A percentile compares a stretch with the other conserved stretches of the same genome.
These are phyloP conservation scores for Pachyramphus minor DNA, from an alignment of 2,113 vertebrate genomes.

Conservation along the genomic window DNA sequence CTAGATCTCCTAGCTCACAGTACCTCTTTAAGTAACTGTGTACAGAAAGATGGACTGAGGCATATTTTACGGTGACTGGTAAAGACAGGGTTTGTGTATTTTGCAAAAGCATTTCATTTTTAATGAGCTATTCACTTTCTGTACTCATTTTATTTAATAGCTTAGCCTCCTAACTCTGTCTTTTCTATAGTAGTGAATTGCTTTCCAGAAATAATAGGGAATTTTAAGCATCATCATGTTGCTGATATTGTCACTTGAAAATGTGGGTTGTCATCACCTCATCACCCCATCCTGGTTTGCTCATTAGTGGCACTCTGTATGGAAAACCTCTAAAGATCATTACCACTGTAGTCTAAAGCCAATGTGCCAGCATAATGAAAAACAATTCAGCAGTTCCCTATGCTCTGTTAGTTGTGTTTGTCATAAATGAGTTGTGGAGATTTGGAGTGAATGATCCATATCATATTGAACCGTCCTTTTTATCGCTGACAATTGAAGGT, in stretches of 20 bases:
- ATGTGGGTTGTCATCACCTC: slow-evolving; percentile 44
- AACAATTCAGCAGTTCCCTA: slow-evolving; percentile 81
- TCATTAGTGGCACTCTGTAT: slow-evolving; percentile 77
- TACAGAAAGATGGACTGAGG: not conserved
- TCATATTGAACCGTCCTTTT: slow-evolving; percentile 82
- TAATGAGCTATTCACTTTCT: slow-evolving; percentile 48
- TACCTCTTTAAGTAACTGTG: not conserved
- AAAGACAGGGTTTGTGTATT: slow-evolving; percentile 8
- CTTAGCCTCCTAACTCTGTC: not conserved
- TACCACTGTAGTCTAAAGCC: slow-evolving; percentile 78
- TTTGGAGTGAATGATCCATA: slow-evolving; percentile 85
- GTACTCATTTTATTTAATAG: slow-evolving; percentile 52
- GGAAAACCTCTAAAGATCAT: slow-evolving; percentile 82
- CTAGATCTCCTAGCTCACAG: not conserved
- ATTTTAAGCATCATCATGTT: slow-evolving; percentile 43
- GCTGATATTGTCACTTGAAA: slow-evolving; percentile 47
- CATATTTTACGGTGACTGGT: not conserved
- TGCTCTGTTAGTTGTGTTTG: slow-evolving; percentile 85
- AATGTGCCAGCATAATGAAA: slow-evolving; percentile 84
- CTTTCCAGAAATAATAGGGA: slow-evolving; percentile 58
- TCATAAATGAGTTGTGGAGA: slow-evolving; percentile 85
- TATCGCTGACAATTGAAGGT: slow-evolving; percentile 83
- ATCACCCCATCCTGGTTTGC: slow-evolving; percentile 40
- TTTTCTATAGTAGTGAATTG: slow-evolving; percentile 12
- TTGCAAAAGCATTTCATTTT: slow-evolving; percentile 45